phyloP scores from a whole-genome alignment of 2,888 invertebrate species.

The Charanyca ferruginea region DNA sequence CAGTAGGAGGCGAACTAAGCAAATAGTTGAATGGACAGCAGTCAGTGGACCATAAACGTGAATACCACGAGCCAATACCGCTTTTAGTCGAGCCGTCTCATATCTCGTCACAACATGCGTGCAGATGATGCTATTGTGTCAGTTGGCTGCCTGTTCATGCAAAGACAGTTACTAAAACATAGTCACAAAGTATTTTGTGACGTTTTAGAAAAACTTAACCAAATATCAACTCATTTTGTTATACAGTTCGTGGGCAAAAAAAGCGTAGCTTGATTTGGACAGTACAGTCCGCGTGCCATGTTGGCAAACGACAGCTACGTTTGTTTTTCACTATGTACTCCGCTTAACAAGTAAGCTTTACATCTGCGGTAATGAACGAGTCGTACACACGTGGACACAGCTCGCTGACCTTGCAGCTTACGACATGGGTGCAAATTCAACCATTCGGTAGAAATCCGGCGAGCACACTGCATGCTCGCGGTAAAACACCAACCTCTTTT shows the following conservation, averaged over 20 bases:
- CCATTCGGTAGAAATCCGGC: conserved; percentile 60
- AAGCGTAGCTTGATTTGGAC: conserved; percentile 25
- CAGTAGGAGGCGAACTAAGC: conserved; percentile 60
- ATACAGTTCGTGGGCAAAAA: conserved; percentile 13
- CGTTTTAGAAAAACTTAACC: background rate
- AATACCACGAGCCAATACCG: conserved; percentile 69
- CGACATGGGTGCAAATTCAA: conserved; percentile 75
- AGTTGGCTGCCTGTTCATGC: conserved; percentile 26
- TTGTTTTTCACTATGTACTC: conserved; percentile 55
- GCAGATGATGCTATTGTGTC: conserved; percentile 53
- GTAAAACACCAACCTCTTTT: conserved; percentile 23
- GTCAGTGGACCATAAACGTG: conserved; percentile 73
- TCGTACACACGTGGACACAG: conserved; percentile 62
- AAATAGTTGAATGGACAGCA: conserved; percentile 71
- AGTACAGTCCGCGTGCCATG: conserved; percentile 31
- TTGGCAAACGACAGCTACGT: conserved; percentile 54
- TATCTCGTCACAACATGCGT: conserved; percentile 55
- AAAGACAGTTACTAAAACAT: conserved; percentile 21
- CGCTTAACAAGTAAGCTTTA: conserved; percentile 69
- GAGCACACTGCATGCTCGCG: conserved; percentile 32
- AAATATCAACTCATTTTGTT: conserved; percentile 3
- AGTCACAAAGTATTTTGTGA: background rate
- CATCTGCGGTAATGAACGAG: conserved; percentile 71
- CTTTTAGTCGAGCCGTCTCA: conserved; percentile 58
- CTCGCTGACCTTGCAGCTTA: conserved; percentile 59